Base-by-base conservation (phyloP, 2,888 invertebrate species). In the Drosophila pseudotakahashii region DNA sequence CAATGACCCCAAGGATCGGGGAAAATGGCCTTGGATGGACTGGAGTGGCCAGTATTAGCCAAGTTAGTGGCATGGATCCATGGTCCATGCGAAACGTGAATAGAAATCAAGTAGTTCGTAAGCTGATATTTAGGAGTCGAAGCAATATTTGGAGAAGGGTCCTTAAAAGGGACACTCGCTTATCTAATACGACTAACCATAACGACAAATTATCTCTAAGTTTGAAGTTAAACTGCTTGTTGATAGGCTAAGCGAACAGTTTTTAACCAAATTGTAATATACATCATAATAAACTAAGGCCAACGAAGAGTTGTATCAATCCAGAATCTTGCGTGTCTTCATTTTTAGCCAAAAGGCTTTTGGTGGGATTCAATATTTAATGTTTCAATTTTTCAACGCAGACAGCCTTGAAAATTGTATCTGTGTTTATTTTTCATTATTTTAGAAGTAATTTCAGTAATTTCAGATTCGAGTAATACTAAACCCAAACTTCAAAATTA, bases 31-130 rank as follows among this genome's bases (percentile, higher is more conserved):
- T 67, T 45, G 57, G 45, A 54, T 54, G 41, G 52, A 61, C 54
- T 69, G 77, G 68, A 71, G 71, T 47, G 62, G 55, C 71, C 81
- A 83, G 83, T 83, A 80, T 78, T 79, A 79, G 59, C 72, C 71
- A 71, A 71, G 55, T 71, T 52, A 54, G 45, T 26, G 50, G 72
- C 72, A 59, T 58, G 72, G 66, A 71, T 45, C 36, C 11, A 26
- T 14, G 54, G 54, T 51, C 66, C 58, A 51, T 63, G 68, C 34
- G 57, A 66, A 54, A 72, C 76, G 76, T 78, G 75, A 75, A 58
- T 53, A 77, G 61, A 53, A 58, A 54, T 61, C 44, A 70, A 59
- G 52, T 39, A 61, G 66, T 26, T 48, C 41, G 9, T 81, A 79
- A 79, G 77, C 42, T 84, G 73, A 52, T 62, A 61, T 60, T 45